Evolutionary conservation across 2,888 invertebrate species (phyloP).

Genomic region (Embidobia sp.): DNA sequence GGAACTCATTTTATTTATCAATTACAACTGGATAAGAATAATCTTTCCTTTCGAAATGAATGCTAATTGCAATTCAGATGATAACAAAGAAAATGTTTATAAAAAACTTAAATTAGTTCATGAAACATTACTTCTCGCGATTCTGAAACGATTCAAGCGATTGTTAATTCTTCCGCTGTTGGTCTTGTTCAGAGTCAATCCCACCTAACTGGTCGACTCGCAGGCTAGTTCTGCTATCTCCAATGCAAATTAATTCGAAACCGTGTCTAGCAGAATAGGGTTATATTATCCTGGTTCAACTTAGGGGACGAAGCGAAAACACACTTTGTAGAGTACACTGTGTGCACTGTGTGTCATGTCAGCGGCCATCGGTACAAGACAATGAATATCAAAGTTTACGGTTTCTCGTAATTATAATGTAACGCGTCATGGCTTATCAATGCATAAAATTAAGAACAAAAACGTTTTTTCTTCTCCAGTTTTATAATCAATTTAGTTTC

Average conservation of each 20-base stretch:
- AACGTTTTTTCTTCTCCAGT: not conserved
- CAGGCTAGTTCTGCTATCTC: slow-evolving; percentile 62
- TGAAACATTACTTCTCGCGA: not conserved
- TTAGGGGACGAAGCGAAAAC: slow-evolving; percentile 64
- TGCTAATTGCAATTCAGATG: too few species aligned
- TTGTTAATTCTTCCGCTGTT: slow-evolving; percentile 61
- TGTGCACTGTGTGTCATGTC: slow-evolving; percentile 58
- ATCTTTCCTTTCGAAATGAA: too few species aligned
- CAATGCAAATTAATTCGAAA: slow-evolving; percentile 66
- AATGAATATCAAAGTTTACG: slow-evolving; percentile 63
- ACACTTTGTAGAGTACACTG: slow-evolving; percentile 62
- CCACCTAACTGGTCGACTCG: slow-evolving; percentile 56
- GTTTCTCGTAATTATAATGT: slow-evolving; percentile 55
- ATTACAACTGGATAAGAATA: too few species aligned
- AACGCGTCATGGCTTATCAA: slow-evolving; percentile 26
- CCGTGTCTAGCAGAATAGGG: slow-evolving; percentile 64
- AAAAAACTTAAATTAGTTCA: slow-evolving; percentile 4
- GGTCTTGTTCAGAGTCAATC: slow-evolving; percentile 60
- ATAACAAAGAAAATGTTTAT: too few species aligned
- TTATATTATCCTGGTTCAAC: slow-evolving; percentile 64
- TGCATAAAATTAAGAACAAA: slow-evolving; percentile 1
- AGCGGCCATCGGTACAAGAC: slow-evolving; percentile 63
- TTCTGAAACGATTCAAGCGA: slow-evolving; percentile 23
- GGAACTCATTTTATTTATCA: too few species aligned
- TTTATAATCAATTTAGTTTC: too few species aligned